These are phyloP conservation scores for Nesoenas mayeri DNA, from an alignment of 2,113 vertebrate genomes.

Conservation along the genomic window DNA sequence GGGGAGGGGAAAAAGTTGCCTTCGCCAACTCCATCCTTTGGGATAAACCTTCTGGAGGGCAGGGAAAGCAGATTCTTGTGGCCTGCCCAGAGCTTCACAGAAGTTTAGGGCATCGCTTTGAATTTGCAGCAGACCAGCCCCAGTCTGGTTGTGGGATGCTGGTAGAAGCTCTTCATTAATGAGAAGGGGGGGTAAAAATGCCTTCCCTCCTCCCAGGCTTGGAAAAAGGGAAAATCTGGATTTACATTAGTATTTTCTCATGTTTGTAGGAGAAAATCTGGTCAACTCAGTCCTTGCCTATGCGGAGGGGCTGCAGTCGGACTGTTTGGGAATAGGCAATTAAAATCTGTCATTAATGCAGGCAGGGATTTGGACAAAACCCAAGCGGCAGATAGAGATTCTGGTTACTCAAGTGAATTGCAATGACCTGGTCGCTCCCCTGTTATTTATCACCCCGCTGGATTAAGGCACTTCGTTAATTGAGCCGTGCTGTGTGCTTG, in stretches of 20 bases:
- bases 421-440: slow-evolving; percentile 40
- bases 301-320: neutral
- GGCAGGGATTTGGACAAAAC: neutral
- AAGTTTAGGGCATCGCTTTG: neutral
- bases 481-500: neutral
- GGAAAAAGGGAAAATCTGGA: neutral
- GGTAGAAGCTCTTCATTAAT: neutral
- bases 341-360: slow-evolving; percentile 11
- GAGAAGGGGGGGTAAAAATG: neutral
- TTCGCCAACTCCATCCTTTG: neutral
- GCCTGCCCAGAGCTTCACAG: neutral
- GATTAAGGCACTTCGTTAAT: slow-evolving; percentile 32
- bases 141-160: neutral
- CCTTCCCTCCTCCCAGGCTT: neutral
- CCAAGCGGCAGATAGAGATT: slow-evolving; percentile 28
- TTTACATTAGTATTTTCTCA: neutral
- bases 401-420: slow-evolving; percentile 58
- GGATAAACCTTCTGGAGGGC: neutral
- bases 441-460: slow-evolving; percentile 32
- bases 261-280: neutral
- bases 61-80: neutral
- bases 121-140: neutral
- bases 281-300: fast-evolving
- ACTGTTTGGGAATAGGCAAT: neutral
- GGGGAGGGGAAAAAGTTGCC: neutral